These are phyloP conservation scores for Psilopsiagon aurifrons DNA, from an alignment of 2,113 vertebrate species.

Conservation along the genomic window DNA sequence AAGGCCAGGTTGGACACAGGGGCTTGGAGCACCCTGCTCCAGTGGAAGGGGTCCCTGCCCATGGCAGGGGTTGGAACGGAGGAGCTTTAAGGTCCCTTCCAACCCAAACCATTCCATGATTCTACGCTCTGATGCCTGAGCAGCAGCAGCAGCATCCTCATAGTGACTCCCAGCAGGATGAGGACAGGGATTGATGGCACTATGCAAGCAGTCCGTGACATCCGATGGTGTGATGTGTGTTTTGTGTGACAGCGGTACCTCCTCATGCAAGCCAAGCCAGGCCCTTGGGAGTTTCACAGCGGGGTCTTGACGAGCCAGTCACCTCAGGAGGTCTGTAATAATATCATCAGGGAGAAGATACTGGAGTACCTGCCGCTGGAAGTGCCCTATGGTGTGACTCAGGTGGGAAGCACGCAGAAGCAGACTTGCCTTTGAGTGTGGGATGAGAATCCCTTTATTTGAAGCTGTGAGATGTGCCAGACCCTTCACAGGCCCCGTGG, in stretches of 20 bases:
- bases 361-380: slow-evolving; percentile 90
- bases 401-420: slow-evolving; percentile 73
- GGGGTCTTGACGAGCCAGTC: slow-evolving; percentile 88
- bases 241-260: slow-evolving; percentile 82
- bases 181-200: background rate
- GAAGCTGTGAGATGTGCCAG: background rate
- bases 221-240: background rate
- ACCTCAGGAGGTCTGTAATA: slow-evolving; percentile 87
- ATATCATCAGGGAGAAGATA: slow-evolving; percentile 88
- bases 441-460: background rate
- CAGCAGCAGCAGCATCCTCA: background rate
- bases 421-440: accelerated
- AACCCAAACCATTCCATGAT: background rate
- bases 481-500: background rate
- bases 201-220: accelerated
- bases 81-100: background rate
- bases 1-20: too few relatives aligned
- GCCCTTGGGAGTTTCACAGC: slow-evolving; percentile 92
- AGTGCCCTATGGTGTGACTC: slow-evolving; percentile 87
- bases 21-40: too few relatives aligned
- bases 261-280: slow-evolving; percentile 82
- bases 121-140: background rate
- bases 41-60: background rate
- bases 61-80: background rate
- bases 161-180: background rate